Evolutionary conservation across 2,113 vertebrate species (phyloP), one percentile per base, ranked within the genome.

Genomic region (Tragelaphus imberbis): DNA sequence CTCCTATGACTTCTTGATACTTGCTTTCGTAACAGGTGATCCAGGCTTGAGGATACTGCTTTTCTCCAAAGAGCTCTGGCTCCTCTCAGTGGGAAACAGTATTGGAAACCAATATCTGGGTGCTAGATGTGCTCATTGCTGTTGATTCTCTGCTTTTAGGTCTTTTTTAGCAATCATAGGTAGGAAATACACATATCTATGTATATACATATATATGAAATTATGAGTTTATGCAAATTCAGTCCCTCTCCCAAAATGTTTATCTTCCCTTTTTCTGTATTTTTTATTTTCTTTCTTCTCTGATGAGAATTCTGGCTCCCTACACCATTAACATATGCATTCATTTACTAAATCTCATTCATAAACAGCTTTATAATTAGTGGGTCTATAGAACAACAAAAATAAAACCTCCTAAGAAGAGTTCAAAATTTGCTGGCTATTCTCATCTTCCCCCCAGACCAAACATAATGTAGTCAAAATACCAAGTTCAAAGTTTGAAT

Each of bases 341-440:
- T 94, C n/a, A 85, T 85, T 94, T 63, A 88, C n/a, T 68, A 97
- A 93, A 79, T 79, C 65, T 88, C n/a, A 84, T 25, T 30, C 3
- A 75, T 56, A 86, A 40, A 79, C 17, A 68, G 33, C 89, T 88
- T 86, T 49, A 71, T 82, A 84, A 84, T 59, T 49, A 90, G 13
- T 53, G 85, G 12, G 27, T 68, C 53, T 53, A 93, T 17, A 79
- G 33, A 49, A 44, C 71, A 65, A 59, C 55, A 58, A 95, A 71
- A 89, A 53, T 0, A 65, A 96, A 75, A 58, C 6, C 28, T 59
- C 89, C 47, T 25, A 86, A 84, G 75, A 88, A 90, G 16, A 90
- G 80, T 86, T 95, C 25, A 77, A 77, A 44, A 93, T 84, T 80
- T 81, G 59, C 63, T 91, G 65, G 80, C 59, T 81, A 79, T 68